A percentile compares a stretch with the other conserved stretches of the same genome.
Evolutionary conservation across 2,888 invertebrate genomes (phyloP).

Genomic region (Sympetrum striolatum): DNA sequence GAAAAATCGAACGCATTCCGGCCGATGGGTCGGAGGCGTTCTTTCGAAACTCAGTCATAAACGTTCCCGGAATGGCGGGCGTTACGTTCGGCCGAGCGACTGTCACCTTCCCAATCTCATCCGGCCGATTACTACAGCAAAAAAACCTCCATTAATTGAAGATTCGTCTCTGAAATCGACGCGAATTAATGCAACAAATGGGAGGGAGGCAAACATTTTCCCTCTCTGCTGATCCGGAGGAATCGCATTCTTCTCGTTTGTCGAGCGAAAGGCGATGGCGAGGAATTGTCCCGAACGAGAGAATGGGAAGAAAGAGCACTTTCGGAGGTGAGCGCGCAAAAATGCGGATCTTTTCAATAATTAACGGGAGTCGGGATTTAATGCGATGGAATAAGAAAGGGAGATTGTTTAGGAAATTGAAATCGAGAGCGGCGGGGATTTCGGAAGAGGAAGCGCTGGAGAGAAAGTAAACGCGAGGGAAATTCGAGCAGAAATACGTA

Average conservation of each 20-base stretch:
- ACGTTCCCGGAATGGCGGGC: too few species aligned
- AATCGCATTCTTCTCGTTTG: neutral
- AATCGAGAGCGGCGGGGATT: too few species aligned
- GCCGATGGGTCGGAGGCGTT: too few species aligned
- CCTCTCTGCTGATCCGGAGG: neutral
- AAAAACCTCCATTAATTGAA: neutral
- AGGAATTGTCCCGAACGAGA: neutral
- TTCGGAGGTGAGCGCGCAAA: neutral
- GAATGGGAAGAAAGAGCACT: too few species aligned
- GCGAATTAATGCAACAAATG: neutral
- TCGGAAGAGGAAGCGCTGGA: neutral
- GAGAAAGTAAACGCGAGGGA: neutral
- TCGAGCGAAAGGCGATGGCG: neutral
- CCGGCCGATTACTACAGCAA: neutral
- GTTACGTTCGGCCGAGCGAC: too few species aligned
- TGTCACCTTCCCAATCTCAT: too few species aligned
- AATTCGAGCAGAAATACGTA: neutral
- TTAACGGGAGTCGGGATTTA: neutral
- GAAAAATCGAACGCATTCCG: too few species aligned
- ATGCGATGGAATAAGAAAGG: neutral
- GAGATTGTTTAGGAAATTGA: neutral
- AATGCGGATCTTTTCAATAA: neutral
- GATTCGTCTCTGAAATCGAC: neutral
- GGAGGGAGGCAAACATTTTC: neutral
- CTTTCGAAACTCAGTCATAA: too few species aligned